These are phyloP conservation scores for human (Homo sapiens) DNA, from an alignment of 2,113 vertebrate genomes.

Conservation along the genomic window GRCh38 chr5:41640501-41641000, in stretches of 20 bases:
- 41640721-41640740: not conserved
- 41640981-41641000: not conserved
- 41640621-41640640: not conserved
- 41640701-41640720: not conserved
- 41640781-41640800: not conserved
- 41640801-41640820: not conserved
- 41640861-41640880: not conserved
- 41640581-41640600: constrained; percentile 56
- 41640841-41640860: not conserved
- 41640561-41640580: constrained; percentile 15
- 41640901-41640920: not conserved
- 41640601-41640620: constrained; percentile 25
- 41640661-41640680: constrained; percentile 30
- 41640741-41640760: not conserved
- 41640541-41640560: constrained; percentile 16
- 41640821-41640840: not conserved
- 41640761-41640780: not conserved
- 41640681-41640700: not conserved
- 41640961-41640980: not conserved
- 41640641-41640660: not conserved
- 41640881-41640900: not conserved
- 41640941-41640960: not conserved
- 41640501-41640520: constrained; percentile 19
- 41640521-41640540: constrained; percentile 35
- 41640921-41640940: not conserved